A percentile compares a stretch with the other conserved stretches of the same genome.
phyloP scores from a whole-genome alignment of 2,888 invertebrate genomes.

The Anthrax anthrax region DNA sequence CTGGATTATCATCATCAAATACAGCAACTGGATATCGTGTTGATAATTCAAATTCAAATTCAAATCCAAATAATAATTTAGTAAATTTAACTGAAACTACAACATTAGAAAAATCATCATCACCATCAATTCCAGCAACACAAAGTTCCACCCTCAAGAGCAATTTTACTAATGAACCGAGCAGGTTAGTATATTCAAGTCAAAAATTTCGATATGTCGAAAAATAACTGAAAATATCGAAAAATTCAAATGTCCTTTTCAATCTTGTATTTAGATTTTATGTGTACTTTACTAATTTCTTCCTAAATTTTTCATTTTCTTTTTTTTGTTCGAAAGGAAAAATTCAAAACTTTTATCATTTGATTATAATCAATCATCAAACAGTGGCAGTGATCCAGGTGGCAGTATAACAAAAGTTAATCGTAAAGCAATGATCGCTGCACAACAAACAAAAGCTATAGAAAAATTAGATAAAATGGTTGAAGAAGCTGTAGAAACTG shows the following conservation, averaged over 20 bases:
- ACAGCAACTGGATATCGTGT: constrained; percentile 43
- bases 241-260: too few species aligned
- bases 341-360: constrained; percentile 14
- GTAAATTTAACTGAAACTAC: too few species aligned
- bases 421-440: constrained; percentile 28
- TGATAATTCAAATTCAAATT: constrained; percentile 40
- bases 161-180: too few species aligned
- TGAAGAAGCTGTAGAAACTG: constrained; percentile 31
- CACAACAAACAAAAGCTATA: constrained; percentile 32
- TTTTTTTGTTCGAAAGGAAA: too few species aligned
- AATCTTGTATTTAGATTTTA: too few species aligned
- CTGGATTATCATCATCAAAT: constrained; percentile 35
- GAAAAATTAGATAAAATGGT: constrained; percentile 35
- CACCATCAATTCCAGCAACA: constrained; percentile 37
- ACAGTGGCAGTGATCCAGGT: constrained; percentile 21
- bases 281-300: too few species aligned
- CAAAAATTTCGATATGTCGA: background rate
- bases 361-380: constrained; percentile 20
- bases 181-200: too few species aligned
- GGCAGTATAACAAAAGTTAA: constrained; percentile 28
- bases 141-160: too few species aligned
- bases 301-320: background rate
- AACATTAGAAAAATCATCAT: constrained; percentile 28
- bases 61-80: too few species aligned
- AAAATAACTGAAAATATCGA: too few species aligned